Percentiles rank a stretch among this genome's conserved stretches.
phyloP scores from a whole-genome alignment of 2,113 vertebrate species.

The Prochilodus magdalenae region DNA sequence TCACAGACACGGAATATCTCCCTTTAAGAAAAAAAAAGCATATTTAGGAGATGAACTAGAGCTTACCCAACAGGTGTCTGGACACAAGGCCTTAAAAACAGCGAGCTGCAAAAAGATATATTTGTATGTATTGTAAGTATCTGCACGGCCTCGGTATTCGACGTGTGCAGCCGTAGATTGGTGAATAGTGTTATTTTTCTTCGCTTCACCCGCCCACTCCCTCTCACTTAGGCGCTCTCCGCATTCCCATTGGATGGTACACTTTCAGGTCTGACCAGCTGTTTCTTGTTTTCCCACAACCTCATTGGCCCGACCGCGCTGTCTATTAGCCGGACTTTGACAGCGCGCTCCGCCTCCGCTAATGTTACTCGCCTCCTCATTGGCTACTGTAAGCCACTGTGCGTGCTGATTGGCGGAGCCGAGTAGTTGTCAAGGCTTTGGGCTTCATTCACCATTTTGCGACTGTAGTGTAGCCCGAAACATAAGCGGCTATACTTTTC shows the following conservation, averaged over 20 bases:
- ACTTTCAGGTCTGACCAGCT: constrained; percentile 80
- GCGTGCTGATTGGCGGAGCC: constrained; percentile 78
- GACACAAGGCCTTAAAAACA: neutral
- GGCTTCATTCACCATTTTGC: constrained; percentile 99
- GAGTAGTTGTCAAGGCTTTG: constrained; percentile 86
- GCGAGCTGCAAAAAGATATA: neutral
- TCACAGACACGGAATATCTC: neutral
- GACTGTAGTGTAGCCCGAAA: constrained; percentile 89
- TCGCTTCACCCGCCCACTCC: constrained; percentile 60
- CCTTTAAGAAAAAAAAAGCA: neutral
- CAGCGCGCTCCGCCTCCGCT: constrained; percentile 54
- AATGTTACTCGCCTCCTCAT: constrained; percentile 59
- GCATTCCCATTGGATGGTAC: constrained; percentile 76
- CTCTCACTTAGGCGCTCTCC: constrained; percentile 59
- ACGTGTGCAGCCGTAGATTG: constrained; percentile 11
- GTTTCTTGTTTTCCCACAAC: constrained; percentile 79
- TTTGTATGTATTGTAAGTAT: neutral
- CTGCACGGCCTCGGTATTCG: neutral
- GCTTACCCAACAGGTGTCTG: neutral
- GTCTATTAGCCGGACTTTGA: constrained; percentile 68
- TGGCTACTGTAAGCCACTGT: constrained; percentile 77
- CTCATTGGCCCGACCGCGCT: constrained; percentile 70
- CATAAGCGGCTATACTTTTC: constrained; percentile 78
- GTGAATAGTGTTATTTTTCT: constrained; percentile 43
- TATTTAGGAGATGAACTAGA: neutral